Evolutionary conservation across 2,888 invertebrate genomes (phyloP).

Genomic region (Lithosia quadra): DNA sequence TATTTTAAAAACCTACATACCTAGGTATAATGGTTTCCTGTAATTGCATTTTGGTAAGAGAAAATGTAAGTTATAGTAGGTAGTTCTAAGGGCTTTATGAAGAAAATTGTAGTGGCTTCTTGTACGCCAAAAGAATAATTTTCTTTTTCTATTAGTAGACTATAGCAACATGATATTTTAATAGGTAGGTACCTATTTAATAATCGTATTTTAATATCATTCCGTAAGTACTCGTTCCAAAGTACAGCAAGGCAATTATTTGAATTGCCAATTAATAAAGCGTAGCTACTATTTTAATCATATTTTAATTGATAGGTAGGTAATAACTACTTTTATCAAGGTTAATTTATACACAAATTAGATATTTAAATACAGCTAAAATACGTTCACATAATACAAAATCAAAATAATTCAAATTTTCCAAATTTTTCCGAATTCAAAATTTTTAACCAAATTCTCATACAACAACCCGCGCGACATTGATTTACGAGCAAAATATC

Average conservation of each 20-base stretch:
- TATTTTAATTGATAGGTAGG: neutral
- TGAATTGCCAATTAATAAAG: no score
- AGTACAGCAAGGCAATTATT: neutral
- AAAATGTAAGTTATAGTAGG: neutral
- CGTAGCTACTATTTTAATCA: neutral
- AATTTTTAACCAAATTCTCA: neutral
- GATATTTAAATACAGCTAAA: neutral
- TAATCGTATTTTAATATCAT: neutral
- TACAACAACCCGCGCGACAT: constrained; percentile 28
- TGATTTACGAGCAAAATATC: constrained; percentile 63
- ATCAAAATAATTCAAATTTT: neutral
- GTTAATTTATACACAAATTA: neutral
- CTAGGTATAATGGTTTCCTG: no score
- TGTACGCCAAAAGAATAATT: neutral
- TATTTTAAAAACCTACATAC: no score
- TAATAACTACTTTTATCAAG: neutral
- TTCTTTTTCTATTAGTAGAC: no score
- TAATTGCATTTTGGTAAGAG: neutral
- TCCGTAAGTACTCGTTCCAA: neutral
- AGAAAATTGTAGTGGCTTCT: neutral
- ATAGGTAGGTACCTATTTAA: neutral
- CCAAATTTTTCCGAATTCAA: neutral
- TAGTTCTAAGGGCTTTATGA: no score
- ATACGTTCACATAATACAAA: neutral
- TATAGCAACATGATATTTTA: neutral